Evolutionary conservation across 1,140 invertebrate species (phyloP).

Genomic region (Platyscapa corneri): DNA sequence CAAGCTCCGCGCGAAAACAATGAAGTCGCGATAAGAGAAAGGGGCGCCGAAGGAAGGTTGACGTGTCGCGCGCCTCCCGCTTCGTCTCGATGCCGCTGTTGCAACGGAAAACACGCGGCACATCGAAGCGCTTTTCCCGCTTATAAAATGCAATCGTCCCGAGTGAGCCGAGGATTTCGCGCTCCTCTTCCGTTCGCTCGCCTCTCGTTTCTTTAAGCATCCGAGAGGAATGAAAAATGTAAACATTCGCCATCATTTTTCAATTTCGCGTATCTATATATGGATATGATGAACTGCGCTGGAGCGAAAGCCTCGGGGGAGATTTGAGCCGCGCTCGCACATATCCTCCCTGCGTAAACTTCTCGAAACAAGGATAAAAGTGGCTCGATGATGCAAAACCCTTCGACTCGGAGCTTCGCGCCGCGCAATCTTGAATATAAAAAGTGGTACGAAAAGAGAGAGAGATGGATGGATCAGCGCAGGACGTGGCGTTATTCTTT

Average conservation of each 20-base stretch:
- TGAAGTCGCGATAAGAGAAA: not conserved
- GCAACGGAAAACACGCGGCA: too few relatives aligned
- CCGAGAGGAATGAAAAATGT: conserved; percentile 1
- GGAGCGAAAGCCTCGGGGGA: not conserved
- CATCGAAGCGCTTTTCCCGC: not conserved
- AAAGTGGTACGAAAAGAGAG: not conserved
- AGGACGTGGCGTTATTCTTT: conserved; percentile 14
- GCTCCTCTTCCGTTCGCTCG: not conserved
- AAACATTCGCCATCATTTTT: conserved; percentile 47
- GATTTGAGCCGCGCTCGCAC: not conserved
- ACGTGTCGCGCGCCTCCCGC: not conserved
- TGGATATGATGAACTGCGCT: conserved; percentile 16
- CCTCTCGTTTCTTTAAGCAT: not conserved
- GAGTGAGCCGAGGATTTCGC: conserved; percentile 2
- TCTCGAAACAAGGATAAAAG: conserved; percentile 7
- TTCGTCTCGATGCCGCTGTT: not conserved
- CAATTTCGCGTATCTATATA: conserved; percentile 28
- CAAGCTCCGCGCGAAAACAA: conserved; percentile 37
- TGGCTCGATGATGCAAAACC: conserved; percentile 16
- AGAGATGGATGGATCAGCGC: not conserved
- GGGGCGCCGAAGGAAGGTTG: conserved; percentile 16
- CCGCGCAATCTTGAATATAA: not conserved
- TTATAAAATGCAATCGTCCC: not conserved
- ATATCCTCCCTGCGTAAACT: conserved; percentile 19
- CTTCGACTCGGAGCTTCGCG: not conserved